phyloP scores from a whole-genome alignment of 2,797 vertebrate species.

The Austrolebias charrua region DNA sequence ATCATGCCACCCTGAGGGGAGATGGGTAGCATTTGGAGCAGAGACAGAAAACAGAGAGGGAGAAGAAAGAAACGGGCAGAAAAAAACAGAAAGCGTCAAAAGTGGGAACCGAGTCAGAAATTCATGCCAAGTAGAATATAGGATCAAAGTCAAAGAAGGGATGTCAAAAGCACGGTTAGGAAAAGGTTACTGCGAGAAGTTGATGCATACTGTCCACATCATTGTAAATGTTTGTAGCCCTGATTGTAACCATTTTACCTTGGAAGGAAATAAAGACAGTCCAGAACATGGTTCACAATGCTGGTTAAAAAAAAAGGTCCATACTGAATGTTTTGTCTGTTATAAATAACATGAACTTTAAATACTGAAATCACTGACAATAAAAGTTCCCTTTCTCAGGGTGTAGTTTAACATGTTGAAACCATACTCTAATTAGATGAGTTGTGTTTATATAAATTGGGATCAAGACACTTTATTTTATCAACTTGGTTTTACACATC shows the following conservation, averaged over 20 bases:
- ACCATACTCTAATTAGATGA: neutral
- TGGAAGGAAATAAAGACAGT: conserved; percentile 19
- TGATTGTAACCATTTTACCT: conserved; percentile 34
- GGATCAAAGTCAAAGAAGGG: conserved; percentile 53
- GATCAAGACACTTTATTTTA: neutral
- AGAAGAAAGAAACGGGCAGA: neutral
- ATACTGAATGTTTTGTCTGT: neutral
- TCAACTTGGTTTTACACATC: neutral
- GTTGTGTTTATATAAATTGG: neutral
- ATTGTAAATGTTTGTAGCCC: conserved; percentile 26
- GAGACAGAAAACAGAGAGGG: conserved; percentile 13
- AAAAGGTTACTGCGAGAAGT: conserved; percentile 42
- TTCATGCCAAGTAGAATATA: conserved; percentile 47
- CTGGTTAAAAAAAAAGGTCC: neutral
- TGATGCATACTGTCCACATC: conserved; percentile 28
- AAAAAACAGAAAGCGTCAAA: conserved; percentile 34
- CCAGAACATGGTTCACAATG: conserved; percentile 4
- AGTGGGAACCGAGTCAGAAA: conserved; percentile 40
- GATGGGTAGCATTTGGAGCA: conserved; percentile 43
- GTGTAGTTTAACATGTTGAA: neutral
- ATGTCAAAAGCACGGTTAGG: conserved; percentile 30
- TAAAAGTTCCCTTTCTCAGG: neutral
- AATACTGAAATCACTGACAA: neutral
- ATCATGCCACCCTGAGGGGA: conserved; percentile 94
- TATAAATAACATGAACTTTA: neutral